These are phyloP conservation scores for Etheostoma spectabile DNA, from an alignment of 2,113 vertebrate species.

Conservation along the genomic window DNA sequence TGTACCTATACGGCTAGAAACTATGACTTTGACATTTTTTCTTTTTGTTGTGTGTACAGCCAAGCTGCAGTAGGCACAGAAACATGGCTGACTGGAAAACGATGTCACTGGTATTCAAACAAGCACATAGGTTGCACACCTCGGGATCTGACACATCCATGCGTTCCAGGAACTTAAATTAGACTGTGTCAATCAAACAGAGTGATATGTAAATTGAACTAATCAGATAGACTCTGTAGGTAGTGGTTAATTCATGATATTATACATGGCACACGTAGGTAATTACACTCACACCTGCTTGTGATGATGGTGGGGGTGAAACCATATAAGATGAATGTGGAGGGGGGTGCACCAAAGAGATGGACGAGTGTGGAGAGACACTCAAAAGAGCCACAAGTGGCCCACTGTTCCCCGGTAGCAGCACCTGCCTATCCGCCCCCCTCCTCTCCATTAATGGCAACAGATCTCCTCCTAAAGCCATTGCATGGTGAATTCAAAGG, in stretches of 20 bases:
- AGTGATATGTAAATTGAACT: background rate
- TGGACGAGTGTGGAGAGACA: slow-evolving; percentile 56
- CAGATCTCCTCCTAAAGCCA: slow-evolving; percentile 60
- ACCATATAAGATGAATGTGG: slow-evolving; percentile 26
- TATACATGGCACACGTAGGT: background rate
- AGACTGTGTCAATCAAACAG: background rate
- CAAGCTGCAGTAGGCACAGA: background rate
- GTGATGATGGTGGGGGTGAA: slow-evolving; percentile 32
- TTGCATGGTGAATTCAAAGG: slow-evolving; percentile 19
- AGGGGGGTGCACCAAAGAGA: background rate
- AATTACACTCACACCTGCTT: slow-evolving; percentile 46
- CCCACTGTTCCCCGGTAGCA: slow-evolving; percentile 75
- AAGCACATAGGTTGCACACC: background rate
- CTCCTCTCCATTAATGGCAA: slow-evolving; percentile 66
- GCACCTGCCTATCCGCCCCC: slow-evolving; percentile 77
- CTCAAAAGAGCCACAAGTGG: slow-evolving; percentile 78
- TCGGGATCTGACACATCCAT: slow-evolving; percentile 7
- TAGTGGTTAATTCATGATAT: background rate
- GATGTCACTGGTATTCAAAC: slow-evolving; percentile 8
- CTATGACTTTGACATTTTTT: background rate
- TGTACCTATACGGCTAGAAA: background rate
- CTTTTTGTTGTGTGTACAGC: background rate
- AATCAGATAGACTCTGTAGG: background rate
- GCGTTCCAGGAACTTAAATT: slow-evolving; percentile 12
- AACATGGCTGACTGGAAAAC: background rate